Conservation (phyloP, 1,140 invertebrate genomes). For the Neoseiulus cucumeris region DNA sequence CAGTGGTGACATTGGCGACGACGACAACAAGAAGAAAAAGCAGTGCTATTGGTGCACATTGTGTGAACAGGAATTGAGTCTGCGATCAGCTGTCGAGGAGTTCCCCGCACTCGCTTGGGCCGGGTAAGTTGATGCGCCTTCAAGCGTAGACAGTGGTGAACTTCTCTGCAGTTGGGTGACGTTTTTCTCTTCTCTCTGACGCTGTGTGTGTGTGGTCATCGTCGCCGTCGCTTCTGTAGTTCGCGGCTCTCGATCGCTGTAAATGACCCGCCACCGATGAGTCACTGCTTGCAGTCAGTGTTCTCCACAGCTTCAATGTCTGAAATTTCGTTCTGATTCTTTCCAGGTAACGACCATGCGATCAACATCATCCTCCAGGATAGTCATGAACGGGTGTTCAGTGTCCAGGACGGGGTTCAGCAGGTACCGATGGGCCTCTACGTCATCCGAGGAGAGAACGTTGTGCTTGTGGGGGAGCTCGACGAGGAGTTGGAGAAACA, state of each 20-base stretch:
- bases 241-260: not conserved
- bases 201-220: too few relatives aligned
- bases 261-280: not conserved
- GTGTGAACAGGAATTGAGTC: too few relatives aligned
- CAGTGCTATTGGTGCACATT: too few relatives aligned
- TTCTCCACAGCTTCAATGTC: not conserved
- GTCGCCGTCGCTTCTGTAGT: too few relatives aligned
- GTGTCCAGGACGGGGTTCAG: conserved; percentile 68
- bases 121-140: too few relatives aligned
- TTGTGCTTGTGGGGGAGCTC: conserved; percentile 75
- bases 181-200: too few relatives aligned
- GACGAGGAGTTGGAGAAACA: conserved; percentile 71
- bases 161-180: too few relatives aligned
- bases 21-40: too few relatives aligned
- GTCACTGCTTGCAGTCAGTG: not conserved
- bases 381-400: conserved; percentile 90
- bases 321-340: conserved; percentile 15
- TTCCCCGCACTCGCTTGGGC: too few relatives aligned
- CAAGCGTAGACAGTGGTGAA: too few relatives aligned
- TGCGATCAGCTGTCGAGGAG: too few relatives aligned
- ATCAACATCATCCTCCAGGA: conserved; percentile 94
- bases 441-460: conserved; percentile 92
- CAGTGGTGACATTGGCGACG: too few relatives aligned
- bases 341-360: conserved; percentile 84
- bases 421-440: conserved; percentile 89